A percentile compares a stretch with the other conserved stretches of the same genome.
These are phyloP conservation scores for Rhamphomyia laevipes DNA, from an alignment of 2,888 invertebrate genomes.

Conservation along the genomic window DNA sequence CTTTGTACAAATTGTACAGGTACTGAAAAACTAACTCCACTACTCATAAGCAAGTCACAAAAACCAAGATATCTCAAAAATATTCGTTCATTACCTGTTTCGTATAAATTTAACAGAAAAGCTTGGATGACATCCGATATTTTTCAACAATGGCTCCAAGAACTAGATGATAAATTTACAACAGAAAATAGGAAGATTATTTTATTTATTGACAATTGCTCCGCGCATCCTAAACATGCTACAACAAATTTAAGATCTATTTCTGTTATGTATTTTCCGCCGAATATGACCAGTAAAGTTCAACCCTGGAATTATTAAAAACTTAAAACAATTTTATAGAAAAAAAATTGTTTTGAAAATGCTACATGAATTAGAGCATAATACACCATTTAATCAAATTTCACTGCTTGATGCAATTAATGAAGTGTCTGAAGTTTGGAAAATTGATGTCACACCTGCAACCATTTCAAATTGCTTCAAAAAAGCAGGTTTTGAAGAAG, in stretches of 20 bases:
- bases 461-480: neutral
- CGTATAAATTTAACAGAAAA: slow-evolving; percentile 20
- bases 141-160: slow-evolving; percentile 8
- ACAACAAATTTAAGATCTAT: neutral
- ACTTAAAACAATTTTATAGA: neutral
- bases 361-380: neutral
- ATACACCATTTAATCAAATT: neutral
- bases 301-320: neutral
- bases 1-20: slow-evolving; percentile 25
- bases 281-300: neutral
- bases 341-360: neutral
- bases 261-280: neutral
- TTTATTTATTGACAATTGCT: slow-evolving; percentile 1
- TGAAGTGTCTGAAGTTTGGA: neutral
- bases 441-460: neutral
- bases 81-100: slow-evolving; percentile 18
- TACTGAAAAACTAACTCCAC: slow-evolving; percentile 21
- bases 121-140: slow-evolving; percentile 20
- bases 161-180: slow-evolving; percentile 1
- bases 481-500: neutral
- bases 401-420: neutral
- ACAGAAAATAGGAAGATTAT: slow-evolving; percentile 6
- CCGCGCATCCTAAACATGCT: neutral
- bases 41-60: slow-evolving; percentile 26
- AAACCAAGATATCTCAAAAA: slow-evolving; percentile 26